Base-by-base conservation (phyloP, 2,113 vertebrate genomes). In the Symphodus melops region DNA sequence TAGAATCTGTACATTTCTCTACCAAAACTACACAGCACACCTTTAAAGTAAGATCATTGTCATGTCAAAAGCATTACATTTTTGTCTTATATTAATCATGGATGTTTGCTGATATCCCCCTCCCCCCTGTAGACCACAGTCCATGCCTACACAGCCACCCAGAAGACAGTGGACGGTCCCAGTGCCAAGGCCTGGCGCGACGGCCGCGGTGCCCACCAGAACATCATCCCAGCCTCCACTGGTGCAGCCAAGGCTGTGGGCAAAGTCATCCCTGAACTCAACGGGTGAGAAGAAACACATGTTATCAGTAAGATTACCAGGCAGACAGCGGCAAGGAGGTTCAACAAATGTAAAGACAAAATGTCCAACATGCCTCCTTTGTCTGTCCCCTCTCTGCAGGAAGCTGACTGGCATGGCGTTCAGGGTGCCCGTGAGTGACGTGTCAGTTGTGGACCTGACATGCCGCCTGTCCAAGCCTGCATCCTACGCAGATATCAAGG, bases 361-460 rank as follows among this genome's bases (percentile, higher is more conserved):
- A 23, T 17, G n/a, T 63, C 23, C 0, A 49, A 46, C 8, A 2
- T 55, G 4, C 67, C 52, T 53, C 20, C 44, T 60, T 21, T 63
- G 14, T 56, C 12, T 1, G 5, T 10, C 48, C 0, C 8, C 44
- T 65, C 8, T 41, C 46, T 68, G 4, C 55, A 97, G 96, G 51
- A 97, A 96, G 89, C 86, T 97, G 86, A 97, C 96, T 0, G 96
- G 96, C 72, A 97, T 97, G 96, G 96, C 96, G 0, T 97, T 97
- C 94, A 94, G 95, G 72, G 95, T 97, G 73, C 96, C 96, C 5
- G 95, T 95, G 19, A 88, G 94, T 2, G 94, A 96, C 0, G 96
- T 97, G 69, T 97, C 96, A 0, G 96, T 96, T 1, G 96, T 97
- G 74, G 96, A 97, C 77, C 91, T 97, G 77, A 97, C 96, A 57